Base-by-base conservation (phyloP, 2,888 invertebrate species). In the Xestia ashworthii region DNA sequence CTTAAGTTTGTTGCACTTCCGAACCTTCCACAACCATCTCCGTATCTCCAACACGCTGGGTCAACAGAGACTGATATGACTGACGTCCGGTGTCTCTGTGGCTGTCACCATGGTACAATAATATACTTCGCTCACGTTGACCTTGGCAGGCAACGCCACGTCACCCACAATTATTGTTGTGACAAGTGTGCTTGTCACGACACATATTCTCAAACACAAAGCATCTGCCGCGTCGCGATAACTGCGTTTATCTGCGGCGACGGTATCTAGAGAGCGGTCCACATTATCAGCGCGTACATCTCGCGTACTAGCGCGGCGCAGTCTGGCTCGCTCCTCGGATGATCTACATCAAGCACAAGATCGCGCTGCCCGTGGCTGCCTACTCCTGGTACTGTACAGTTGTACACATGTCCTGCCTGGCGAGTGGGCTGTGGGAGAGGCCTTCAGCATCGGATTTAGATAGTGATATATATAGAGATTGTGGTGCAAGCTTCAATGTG, bases 291-390 rank as follows among this genome's bases (percentile, higher is more conserved):
- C 60, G 25, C 48, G 44, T 25, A 32, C 32, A 44, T 80, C 41
- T 74, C 16, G 58, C 48, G 53, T 14, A 32, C 38, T 50, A 22
- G 70, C 32, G 53, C 25, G 65, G 5, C 65, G 85, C 84, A 84
- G 84, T 84, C 50, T 5, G 67, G 12, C 41, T 41, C 55, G 66
- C 12, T 25, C 60, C 48, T 71, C 73, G 64, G 72, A 91, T 92
- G 92, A 88, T 92, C 85, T 91, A 90, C 86, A 86, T 93, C 86
- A 87, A 89, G 75, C 87, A 92, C 68, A 89, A 91, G 85, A 90
- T 94, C 76, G 90, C 91, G 46, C 77, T 93, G 81, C 94, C 94
- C 19, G 92, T 90, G 53, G 90, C 93, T 50, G 91, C 93, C 0
- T 93, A 91, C 83, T 86, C 90, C 48, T 92, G 95, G 94, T 94